These are phyloP conservation scores for Notarius lentiginosus DNA, from an alignment of 2,113 vertebrate species.

Conservation along the genomic window DNA sequence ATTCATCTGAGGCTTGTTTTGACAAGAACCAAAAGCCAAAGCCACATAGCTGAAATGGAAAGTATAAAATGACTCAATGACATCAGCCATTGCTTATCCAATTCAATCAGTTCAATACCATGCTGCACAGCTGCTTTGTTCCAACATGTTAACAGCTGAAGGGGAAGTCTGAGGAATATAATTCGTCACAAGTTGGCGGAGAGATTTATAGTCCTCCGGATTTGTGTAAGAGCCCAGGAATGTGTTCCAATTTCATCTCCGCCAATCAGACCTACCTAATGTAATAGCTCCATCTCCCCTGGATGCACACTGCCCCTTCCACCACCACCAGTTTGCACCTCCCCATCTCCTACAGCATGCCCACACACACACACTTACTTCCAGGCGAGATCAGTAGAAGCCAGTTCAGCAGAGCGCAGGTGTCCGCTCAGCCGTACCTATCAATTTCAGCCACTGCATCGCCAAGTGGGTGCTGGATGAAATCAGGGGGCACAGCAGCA, in stretches of 20 bases:
- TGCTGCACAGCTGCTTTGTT: constrained; percentile 15
- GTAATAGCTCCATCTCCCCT: constrained; percentile 53
- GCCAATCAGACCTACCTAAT: constrained; percentile 52
- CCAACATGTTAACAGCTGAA: constrained; percentile 26
- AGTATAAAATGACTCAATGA: constrained; percentile 29
- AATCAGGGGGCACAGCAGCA: constrained; percentile 48
- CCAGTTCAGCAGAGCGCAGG: constrained; percentile 48
- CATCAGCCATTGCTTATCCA: constrained; percentile 23
- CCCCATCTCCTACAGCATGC: constrained; percentile 3
- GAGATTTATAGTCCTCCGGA: constrained; percentile 60
- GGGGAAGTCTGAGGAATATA: constrained; percentile 24
- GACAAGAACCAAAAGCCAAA: neutral
- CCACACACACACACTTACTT: constrained; percentile 23
- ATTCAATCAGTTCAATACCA: constrained; percentile 5
- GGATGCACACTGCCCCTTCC: neutral
- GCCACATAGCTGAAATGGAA: neutral
- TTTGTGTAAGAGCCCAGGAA: constrained; percentile 58
- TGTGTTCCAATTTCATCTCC: constrained; percentile 53
- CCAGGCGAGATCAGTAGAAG: constrained; percentile 37
- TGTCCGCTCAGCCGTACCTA: constrained; percentile 45
- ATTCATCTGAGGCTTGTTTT: neutral
- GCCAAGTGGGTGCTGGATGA: constrained; percentile 37
- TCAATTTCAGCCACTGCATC: constrained; percentile 45
- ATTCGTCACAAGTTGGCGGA: constrained; percentile 35
- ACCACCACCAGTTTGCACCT: constrained; percentile 1